Percentiles rank a stretch among this genome's conserved stretches.
Conservation (phyloP, 2,888 invertebrate genomes). For the Pterostichus madidus region DNA sequence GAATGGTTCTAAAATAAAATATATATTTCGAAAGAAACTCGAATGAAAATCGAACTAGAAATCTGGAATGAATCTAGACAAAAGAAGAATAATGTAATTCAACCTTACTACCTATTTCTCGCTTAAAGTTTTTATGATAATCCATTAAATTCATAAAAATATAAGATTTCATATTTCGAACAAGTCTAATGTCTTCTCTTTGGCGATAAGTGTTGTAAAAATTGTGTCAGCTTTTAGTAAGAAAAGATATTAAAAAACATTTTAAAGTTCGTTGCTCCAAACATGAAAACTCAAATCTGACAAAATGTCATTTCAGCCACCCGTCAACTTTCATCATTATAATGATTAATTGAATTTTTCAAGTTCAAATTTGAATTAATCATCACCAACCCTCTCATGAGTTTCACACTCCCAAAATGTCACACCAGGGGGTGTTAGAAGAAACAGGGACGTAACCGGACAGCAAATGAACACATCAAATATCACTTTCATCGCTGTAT, state of each 20-base stretch:
- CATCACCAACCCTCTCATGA: constrained; percentile 7
- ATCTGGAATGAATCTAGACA: too few relatives aligned
- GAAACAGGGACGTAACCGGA: not conserved
- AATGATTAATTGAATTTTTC: constrained; percentile 38
- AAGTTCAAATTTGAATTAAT: constrained; percentile 42
- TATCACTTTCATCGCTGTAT: constrained; percentile 37
- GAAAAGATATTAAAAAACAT: not conserved
- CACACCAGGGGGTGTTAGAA: not conserved
- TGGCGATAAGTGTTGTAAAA: too few relatives aligned
- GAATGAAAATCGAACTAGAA: too few relatives aligned
- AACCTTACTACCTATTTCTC: too few relatives aligned
- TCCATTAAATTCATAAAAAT: too few relatives aligned
- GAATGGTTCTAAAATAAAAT: too few relatives aligned
- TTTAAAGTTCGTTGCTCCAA: not conserved
- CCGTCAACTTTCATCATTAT: constrained; percentile 32
- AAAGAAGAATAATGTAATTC: too few relatives aligned
- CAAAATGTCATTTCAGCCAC: not conserved
- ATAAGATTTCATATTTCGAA: too few relatives aligned
- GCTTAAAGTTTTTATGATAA: too few relatives aligned
- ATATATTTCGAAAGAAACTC: too few relatives aligned
- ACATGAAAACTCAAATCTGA: not conserved
- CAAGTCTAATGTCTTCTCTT: too few relatives aligned
- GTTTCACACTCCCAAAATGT: not conserved
- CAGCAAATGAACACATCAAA: constrained; percentile 51
- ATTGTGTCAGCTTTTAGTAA: too few relatives aligned